A percentile compares a stretch with the other conserved stretches of the same genome.
phyloP scores from a whole-genome alignment of 2,797 vertebrate species.

The Triplophysa yarkandensis region DNA sequence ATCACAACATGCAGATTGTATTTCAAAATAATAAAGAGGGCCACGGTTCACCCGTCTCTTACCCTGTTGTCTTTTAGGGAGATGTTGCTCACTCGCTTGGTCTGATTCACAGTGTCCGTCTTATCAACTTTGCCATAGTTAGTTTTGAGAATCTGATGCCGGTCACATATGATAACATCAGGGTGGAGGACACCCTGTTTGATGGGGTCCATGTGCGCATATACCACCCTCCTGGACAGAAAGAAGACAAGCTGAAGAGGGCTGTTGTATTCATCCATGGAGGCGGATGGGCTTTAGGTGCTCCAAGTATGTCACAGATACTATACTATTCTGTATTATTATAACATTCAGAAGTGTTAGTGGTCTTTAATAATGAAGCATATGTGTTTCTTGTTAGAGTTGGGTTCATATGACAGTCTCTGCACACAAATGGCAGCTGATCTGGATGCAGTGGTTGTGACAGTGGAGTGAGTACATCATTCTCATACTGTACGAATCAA shows the following conservation, averaged over 20 bases:
- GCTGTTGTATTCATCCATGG: constrained; percentile 88
- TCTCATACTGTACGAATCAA: constrained; percentile 45
- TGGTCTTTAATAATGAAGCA: too few relatives aligned
- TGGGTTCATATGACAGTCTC: constrained; percentile 77
- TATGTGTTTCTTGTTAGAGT: constrained; percentile 68
- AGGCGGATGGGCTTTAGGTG: constrained; percentile 91
- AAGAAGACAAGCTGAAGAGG: constrained; percentile 76
- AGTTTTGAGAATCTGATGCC: constrained; percentile 68
- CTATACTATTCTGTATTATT: too few relatives aligned
- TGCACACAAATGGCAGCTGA: constrained; percentile 82
- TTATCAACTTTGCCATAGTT: constrained; percentile 68
- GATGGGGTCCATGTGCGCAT: constrained; percentile 85
- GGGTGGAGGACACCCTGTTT: constrained; percentile 82
- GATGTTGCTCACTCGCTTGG: constrained; percentile 79
- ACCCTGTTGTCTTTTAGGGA: constrained; percentile 69
- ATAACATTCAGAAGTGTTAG: too few relatives aligned
- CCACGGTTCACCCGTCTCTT: constrained; percentile 27
- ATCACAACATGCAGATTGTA: constrained; percentile 1
- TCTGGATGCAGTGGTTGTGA: constrained; percentile 87
- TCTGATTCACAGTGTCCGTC: constrained; percentile 73
- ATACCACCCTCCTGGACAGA: constrained; percentile 78
- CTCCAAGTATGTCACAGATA: constrained; percentile 78
- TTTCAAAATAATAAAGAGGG: constrained; percentile 36
- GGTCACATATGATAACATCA: constrained; percentile 66
- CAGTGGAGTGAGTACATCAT: constrained; percentile 87